Percentiles rank a stretch among this genome's conserved stretches.
phyloP scores from a whole-genome alignment of 2,888 invertebrate genomes.

The Diachrysia chrysitis region DNA sequence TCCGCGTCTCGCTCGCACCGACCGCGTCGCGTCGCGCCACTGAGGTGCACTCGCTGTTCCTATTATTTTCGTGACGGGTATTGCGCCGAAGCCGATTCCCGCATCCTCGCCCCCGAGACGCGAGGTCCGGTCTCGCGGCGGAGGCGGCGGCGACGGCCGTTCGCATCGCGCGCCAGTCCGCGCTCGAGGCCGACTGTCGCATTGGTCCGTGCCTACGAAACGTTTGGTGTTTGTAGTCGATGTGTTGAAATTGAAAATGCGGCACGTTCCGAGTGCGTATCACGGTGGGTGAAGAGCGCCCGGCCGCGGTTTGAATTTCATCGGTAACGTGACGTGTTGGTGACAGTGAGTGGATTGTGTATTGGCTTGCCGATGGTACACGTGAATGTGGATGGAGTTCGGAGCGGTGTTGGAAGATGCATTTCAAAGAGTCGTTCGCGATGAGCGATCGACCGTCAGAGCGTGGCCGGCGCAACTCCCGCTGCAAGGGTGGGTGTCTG shows the following conservation, averaged over 20 bases:
- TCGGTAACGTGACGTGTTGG: conserved; percentile 75
- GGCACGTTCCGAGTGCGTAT: conserved; percentile 77
- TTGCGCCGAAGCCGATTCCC: conserved; percentile 89
- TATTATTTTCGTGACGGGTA: conserved; percentile 90
- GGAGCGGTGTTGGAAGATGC: conserved; percentile 87
- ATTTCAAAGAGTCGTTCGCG: conserved; percentile 89
- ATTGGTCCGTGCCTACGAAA: conserved; percentile 83
- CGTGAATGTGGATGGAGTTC: conserved; percentile 86
- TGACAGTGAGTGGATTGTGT: conserved; percentile 84
- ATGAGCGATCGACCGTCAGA: conserved; percentile 89
- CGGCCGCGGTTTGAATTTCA: conserved; percentile 64
- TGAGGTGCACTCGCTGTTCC: conserved; percentile 89
- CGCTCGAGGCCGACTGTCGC: conserved; percentile 87
- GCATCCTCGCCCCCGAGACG: conserved; percentile 89
- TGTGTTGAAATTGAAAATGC: conserved; percentile 82
- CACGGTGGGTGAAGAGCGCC: conserved; percentile 73
- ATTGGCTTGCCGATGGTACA: conserved; percentile 85
- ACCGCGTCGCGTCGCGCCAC: conserved; percentile 88
- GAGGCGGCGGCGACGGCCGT: conserved; percentile 87
- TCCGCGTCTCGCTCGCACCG: conserved; percentile 89
- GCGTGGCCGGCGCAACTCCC: conserved; percentile 88
- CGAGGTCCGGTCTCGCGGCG: conserved; percentile 88
- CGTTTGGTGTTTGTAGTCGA: conserved; percentile 74
- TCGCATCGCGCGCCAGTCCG: conserved; percentile 87
- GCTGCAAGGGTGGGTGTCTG: conserved; percentile 87